Percentiles rank a stretch among this genome's conserved stretches.
phyloP scores from a whole-genome alignment of 2,113 vertebrate genomes.

The Elephantulus edwardii region DNA sequence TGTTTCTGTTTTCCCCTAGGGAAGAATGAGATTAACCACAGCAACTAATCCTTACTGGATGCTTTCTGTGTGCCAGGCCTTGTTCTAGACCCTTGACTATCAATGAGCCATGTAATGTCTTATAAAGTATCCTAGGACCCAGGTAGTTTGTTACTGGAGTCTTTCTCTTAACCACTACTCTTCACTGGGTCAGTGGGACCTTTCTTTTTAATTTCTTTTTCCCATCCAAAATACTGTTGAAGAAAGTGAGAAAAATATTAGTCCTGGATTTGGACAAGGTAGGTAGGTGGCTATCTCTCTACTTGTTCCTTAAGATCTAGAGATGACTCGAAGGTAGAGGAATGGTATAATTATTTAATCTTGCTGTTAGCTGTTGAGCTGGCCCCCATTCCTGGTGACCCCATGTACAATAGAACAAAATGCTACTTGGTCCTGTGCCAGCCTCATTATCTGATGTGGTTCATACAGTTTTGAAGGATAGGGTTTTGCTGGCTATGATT shows the following conservation, averaged over 20 bases:
- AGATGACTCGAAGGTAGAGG: neutral
- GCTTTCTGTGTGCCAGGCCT: too few relatives aligned
- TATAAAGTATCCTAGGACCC: too few relatives aligned
- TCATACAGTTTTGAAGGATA: neutral
- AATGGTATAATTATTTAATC: neutral
- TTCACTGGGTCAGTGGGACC: neutral
- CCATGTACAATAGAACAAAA: neutral
- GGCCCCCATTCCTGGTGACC: neutral
- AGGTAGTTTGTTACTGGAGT: neutral
- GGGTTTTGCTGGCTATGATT: too few relatives aligned
- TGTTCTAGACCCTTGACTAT: too few relatives aligned
- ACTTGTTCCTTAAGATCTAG: neutral
- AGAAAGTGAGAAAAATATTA: neutral
- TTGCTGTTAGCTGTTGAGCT: neutral
- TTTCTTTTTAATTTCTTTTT: conserved; percentile 1
- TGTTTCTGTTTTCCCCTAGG: too few relatives aligned
- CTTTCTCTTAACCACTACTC: neutral
- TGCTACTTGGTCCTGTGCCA: neutral
- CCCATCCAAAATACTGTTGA: neutral
- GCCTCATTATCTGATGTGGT: neutral
- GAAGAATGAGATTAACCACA: too few relatives aligned
- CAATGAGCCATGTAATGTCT: too few relatives aligned
- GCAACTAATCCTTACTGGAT: too few relatives aligned
- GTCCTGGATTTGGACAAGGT: neutral
- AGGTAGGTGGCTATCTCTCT: neutral